Base-by-base conservation (phyloP, 2,113 vertebrate genomes). In the Tauraco erythrolophus region DNA sequence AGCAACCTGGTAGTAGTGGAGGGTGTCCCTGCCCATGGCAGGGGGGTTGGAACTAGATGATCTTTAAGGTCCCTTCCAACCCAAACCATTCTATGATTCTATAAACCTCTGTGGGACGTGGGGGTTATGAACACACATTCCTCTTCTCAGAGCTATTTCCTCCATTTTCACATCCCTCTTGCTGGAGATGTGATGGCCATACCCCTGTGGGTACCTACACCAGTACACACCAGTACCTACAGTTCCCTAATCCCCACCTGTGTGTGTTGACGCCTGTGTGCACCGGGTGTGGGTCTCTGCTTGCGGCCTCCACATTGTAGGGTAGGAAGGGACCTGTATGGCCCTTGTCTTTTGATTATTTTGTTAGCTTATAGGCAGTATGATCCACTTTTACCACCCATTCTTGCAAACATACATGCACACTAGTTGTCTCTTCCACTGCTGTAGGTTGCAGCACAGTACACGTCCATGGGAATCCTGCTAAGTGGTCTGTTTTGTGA, bases 171-270 rank as follows among this genome's bases (percentile, higher is more conserved):
- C 6, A 57, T 1, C 3, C 10, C 7, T n/a, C 3, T 5, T n/a
- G 3, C 14, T n/a, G 24, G 31, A 61, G 28, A 50, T 22, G 2
- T 11, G 27, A 6, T n/a, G 18, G 3, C 15, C 0, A 0, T 57
- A 31, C 7, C 8, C 17, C 35, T 54, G 35, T 9, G 13, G 23
- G 14, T 56, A 39, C 19, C 18, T 45, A 22, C 33, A 30, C 18
- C 41, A 43, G 14, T 43, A 43, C 41, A 43, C 41, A 43, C 3
- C 23, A 19, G 5, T 23, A 65, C 6, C 54, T 33, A 14, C 12
- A 30, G 18, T 11, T 35, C 35, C 16, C 25, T 19, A 30, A 61
- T 50, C n/a, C 16, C 6, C 33, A 25, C 3, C 13, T 28, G 4
- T 35, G 14, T 12, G 6, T 10, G 4, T 2, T 25, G 62, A 62